Percentiles rank a stretch among this genome's conserved stretches.
Evolutionary conservation across 2,113 vertebrate genomes (phyloP).

Genomic region (Ptyas mucosa): DNA sequence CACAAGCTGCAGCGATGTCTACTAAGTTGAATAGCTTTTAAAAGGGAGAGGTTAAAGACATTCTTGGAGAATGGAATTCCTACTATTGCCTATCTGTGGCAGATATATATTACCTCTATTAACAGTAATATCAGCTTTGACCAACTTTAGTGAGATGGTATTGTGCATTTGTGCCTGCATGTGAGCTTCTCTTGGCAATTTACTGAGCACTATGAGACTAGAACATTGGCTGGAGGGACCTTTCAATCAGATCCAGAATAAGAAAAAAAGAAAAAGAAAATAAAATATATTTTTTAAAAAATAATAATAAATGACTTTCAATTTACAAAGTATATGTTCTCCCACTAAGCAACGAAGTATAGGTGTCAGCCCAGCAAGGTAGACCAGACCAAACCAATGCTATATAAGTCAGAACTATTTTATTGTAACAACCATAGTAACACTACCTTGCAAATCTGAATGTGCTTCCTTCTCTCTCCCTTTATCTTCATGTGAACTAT

Average conservation of each 20-base stretch:
- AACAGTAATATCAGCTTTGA: background rate
- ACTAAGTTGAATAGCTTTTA: background rate
- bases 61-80: background rate
- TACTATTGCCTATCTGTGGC: background rate
- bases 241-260: background rate
- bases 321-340: background rate
- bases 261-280: background rate
- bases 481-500: background rate
- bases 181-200: background rate
- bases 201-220: background rate
- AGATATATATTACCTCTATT: background rate
- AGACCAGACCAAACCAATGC: background rate
- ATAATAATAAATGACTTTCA: background rate
- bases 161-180: background rate
- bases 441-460: background rate
- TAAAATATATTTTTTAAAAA: background rate
- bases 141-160: background rate
- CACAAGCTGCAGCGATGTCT: background rate
- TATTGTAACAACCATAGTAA: background rate
- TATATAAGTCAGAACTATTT: background rate
- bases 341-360: background rate
- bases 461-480: background rate
- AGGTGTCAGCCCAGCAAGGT: background rate
- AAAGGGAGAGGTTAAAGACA: background rate
- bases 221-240: background rate